These are phyloP conservation scores for Tenthredo scrophulariae DNA, from an alignment of 2,888 invertebrate species.

Conservation along the genomic window DNA sequence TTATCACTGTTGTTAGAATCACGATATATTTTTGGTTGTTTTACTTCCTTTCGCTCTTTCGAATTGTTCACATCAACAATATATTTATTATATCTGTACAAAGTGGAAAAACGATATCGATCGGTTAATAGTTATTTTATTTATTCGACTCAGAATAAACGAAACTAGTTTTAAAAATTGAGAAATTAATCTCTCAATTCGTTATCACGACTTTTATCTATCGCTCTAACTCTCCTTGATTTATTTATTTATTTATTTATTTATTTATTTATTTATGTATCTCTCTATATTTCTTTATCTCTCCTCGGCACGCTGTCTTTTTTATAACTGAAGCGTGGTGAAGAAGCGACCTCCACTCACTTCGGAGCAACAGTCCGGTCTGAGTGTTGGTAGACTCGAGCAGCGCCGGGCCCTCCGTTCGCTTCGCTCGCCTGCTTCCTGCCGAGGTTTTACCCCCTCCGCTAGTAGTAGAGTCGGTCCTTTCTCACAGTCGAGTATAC, in stretches of 20 bases:
- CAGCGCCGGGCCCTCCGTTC: conserved; percentile 64
- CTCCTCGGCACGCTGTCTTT: conserved; percentile 32
- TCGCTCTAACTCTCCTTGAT: conserved; percentile 30
- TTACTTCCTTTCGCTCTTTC: not conserved
- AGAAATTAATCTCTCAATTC: not conserved
- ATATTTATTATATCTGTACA: not conserved
- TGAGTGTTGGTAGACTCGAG: conserved; percentile 69
- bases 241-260: no score
- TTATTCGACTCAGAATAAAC: not conserved
- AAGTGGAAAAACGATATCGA: not conserved
- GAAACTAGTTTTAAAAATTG: not conserved
- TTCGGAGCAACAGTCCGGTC: conserved; percentile 72
- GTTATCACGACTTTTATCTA: not conserved
- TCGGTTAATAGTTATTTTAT: not conserved
- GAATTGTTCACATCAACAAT: conserved; percentile 25
- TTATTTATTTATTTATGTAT: conserved; percentile 46
- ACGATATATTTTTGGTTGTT: not conserved
- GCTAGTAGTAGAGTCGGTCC: conserved; percentile 55
- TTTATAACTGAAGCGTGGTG: conserved; percentile 63
- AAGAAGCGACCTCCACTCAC: conserved; percentile 77
- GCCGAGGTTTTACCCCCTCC: conserved; percentile 72
- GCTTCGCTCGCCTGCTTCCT: conserved; percentile 79
- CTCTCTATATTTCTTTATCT: conserved; percentile 54
- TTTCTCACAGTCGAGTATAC: conserved; percentile 56
- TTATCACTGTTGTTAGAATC: conserved; percentile 30